Conservation (phyloP, 2,888 invertebrate species). For the Drosophila quasianomalipes region DNA sequence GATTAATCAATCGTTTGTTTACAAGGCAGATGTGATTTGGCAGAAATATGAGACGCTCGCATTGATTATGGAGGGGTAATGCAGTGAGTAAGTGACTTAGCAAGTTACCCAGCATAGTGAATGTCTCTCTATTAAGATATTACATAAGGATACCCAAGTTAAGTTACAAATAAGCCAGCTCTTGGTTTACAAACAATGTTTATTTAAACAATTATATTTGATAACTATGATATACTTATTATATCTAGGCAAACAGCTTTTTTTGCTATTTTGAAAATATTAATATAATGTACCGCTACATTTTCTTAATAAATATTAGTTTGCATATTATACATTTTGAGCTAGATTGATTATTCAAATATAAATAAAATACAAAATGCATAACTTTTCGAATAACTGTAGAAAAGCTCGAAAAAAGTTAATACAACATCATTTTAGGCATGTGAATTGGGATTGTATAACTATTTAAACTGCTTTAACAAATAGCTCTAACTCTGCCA, state of each 20-base stretch:
- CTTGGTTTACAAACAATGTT: not conserved
- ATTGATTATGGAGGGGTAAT: too few relatives aligned
- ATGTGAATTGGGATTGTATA: not conserved
- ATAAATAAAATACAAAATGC: not conserved
- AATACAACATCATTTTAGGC: too few relatives aligned
- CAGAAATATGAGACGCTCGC: not conserved
- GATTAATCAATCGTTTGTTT: constrained; percentile 27
- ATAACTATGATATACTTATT: not conserved
- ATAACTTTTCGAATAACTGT: not conserved
- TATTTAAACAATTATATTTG: not conserved
- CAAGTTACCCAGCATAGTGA: not conserved
- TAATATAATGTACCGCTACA: not conserved
- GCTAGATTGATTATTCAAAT: not conserved
- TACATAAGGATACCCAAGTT: not conserved
- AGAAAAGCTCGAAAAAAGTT: not conserved
- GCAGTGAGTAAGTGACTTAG: not conserved
- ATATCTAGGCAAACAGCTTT: too few relatives aligned
- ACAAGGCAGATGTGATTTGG: not conserved
- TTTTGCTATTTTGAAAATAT: too few relatives aligned
- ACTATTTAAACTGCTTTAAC: too few relatives aligned
- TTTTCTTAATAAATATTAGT: not conserved
- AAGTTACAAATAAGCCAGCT: not conserved
- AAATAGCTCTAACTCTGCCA: not conserved
- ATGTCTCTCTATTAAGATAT: not conserved
- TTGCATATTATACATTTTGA: not conserved